phyloP scores from a whole-genome alignment of 2,888 invertebrate species.

The Bedellia somnulentella region DNA sequence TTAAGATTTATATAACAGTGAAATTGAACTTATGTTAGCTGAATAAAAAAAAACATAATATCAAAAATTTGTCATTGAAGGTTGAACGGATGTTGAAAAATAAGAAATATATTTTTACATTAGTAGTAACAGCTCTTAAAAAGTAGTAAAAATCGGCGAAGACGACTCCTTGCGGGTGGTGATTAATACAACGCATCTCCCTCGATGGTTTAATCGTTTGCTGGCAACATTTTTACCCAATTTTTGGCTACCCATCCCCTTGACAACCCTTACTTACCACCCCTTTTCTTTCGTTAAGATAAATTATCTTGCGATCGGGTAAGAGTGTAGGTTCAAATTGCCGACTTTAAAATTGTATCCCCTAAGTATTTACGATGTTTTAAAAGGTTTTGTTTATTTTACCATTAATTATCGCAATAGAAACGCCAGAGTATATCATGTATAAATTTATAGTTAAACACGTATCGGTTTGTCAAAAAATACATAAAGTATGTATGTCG shows the following conservation, averaged over 20 bases:
- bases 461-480: too few relatives aligned
- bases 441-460: too few relatives aligned
- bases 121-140: conserved; percentile 21
- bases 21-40: too few relatives aligned
- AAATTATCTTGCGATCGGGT: conserved; percentile 60
- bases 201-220: conserved; percentile 58
- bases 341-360: conserved; percentile 54
- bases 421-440: too few relatives aligned
- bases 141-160: conserved; percentile 38
- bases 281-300: conserved; percentile 61
- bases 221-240: conserved; percentile 62
- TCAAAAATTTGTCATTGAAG: too few relatives aligned
- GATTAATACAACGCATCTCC: conserved; percentile 62
- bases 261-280: conserved; percentile 29
- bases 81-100: too few relatives aligned
- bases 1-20: too few relatives aligned
- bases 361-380: conserved; percentile 53
- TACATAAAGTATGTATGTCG: too few relatives aligned
- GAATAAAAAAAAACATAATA: too few relatives aligned
- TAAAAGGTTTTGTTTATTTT: too few relatives aligned
- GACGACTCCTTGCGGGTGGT: conserved; percentile 51
- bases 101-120: too few relatives aligned
- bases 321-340: conserved; percentile 61
- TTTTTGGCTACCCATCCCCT: conserved; percentile 38
- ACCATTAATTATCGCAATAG: too few relatives aligned